Base-by-base conservation (phyloP, 2,113 vertebrate species). In the Melierax canorus region DNA sequence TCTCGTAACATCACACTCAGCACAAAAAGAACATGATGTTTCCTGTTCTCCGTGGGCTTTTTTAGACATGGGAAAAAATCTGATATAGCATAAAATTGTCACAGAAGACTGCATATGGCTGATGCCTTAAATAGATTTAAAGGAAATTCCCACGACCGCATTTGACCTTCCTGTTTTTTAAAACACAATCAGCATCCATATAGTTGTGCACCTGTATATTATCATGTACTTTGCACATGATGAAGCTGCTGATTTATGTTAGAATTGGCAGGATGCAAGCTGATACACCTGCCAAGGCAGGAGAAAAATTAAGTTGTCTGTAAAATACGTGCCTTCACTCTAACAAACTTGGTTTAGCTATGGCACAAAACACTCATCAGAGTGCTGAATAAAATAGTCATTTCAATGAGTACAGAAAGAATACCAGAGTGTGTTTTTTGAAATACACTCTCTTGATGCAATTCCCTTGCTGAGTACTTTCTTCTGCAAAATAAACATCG, bases 21-120 rank as follows among this genome's bases (percentile, higher is more conserved):
- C 91, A 88, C 68, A 90, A 94, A 87, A 94, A 93, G 93, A 95
- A 96, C 94, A 93, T 45, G 60, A 93, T 90, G 93, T 94, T 97
- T 97, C 93, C 92, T 92, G 87, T 73, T 94, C 89, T 94, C 78
- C 0, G 2, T 56, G 74, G 50, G 45, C 75, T 93, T 96, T 97
- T 96, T 95, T 86, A 95, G 89, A 86, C 86, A 90, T 55, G 76
- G 69, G 59, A 88, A 92, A 89, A 93, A 58, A 45, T 84, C 88
- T 92, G 92, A 94, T 86, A 84, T 29, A 88, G 64, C 53, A 72
- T 81, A 94, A 95, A 97, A 92, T 73, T 87, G 59, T 62, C 74
- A 76, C 83, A 93, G 74, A 94, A 93, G 41, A 43, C 53, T 86
- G 74, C 94, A 88, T 82, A 93, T 88, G 89, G 63, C 62, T 86